Evolutionary conservation across 2,797 vertebrate species (phyloP).

Genomic region (Halcyon badia): DNA sequence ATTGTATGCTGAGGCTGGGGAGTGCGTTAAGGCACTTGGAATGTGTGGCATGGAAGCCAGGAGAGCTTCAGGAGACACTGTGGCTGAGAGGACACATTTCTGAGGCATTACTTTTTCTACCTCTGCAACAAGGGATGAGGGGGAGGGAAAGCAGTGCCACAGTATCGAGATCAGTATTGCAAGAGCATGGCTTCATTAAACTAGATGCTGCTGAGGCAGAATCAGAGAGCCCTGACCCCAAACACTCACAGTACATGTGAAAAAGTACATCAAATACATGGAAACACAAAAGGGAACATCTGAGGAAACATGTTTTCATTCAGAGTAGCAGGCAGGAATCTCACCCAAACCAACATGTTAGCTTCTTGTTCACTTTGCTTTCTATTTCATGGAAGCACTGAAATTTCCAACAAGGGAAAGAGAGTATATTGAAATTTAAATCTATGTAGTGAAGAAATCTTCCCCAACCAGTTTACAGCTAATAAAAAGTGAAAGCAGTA

Average conservation of each 20-base stretch:
- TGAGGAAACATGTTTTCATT: fast-evolving
- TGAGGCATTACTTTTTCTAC: neutral
- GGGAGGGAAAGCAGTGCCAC: neutral
- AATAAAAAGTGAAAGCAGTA: neutral
- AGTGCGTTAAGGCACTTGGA: conserved; percentile 13
- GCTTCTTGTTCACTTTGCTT: neutral
- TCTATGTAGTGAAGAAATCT: neutral
- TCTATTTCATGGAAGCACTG: neutral
- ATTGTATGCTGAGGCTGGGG: neutral
- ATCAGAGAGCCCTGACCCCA: neutral
- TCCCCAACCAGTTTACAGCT: neutral
- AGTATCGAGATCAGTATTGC: neutral
- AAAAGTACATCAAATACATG: neutral
- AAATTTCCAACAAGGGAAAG: neutral
- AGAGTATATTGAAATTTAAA: neutral
- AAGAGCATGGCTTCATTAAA: neutral
- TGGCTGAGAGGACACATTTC: conserved; percentile 39
- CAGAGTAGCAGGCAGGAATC: neutral
- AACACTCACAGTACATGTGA: neutral
- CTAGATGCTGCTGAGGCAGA: neutral
- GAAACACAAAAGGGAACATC: neutral
- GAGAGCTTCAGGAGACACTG: neutral
- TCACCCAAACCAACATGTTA: fast-evolving
- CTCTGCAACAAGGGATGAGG: neutral
- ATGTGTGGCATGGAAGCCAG: conserved; percentile 7